Percentiles rank a stretch among this genome's conserved stretches.
Evolutionary conservation across 2,113 vertebrate genomes (phyloP).

Genomic region (Osmerus mordax): DNA sequence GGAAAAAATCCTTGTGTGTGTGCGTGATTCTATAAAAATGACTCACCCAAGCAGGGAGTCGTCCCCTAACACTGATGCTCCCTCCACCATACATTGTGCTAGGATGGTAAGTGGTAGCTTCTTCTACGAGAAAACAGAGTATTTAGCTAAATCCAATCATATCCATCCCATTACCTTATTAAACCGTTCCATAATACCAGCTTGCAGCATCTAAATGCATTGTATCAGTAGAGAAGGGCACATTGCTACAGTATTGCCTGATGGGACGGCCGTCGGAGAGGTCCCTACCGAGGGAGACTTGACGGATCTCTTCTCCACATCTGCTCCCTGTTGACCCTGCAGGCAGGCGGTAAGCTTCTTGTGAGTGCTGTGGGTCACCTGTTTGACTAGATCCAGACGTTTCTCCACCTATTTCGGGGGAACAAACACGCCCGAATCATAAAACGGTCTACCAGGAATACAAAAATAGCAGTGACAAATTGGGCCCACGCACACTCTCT

Average conservation of each 20-base stretch:
- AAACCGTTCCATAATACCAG: not conserved
- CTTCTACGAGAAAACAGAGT: slow-evolving; percentile 77
- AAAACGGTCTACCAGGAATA: too few relatives aligned
- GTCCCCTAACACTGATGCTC: slow-evolving; percentile 88
- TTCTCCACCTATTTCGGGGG: slow-evolving; percentile 86
- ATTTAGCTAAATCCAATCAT: too few relatives aligned
- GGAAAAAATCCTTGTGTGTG: not conserved
- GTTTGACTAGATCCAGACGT: slow-evolving; percentile 94
- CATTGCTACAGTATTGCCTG: too few relatives aligned
- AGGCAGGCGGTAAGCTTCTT: slow-evolving; percentile 96
- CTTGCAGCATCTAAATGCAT: not conserved
- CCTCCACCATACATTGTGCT: slow-evolving; percentile 94
- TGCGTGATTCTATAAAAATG: not conserved
- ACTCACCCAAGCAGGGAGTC: slow-evolving; percentile 89
- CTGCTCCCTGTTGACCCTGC: slow-evolving; percentile 93
- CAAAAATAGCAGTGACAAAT: not conserved
- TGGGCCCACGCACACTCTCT: not conserved
- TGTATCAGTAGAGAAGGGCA: too few relatives aligned
- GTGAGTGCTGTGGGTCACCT: slow-evolving; percentile 96
- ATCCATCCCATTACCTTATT: not conserved
- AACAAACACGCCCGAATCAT: not conserved
- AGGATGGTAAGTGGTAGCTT: slow-evolving; percentile 90
- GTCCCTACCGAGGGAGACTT: slow-evolving; percentile 74
- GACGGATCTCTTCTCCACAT: slow-evolving; percentile 93
- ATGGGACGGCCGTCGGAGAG: not conserved